A percentile compares a stretch with the other conserved stretches of the same genome.
Evolutionary conservation across 2,797 vertebrate species (phyloP).

Genomic region (Nannoperca obscura): DNA sequence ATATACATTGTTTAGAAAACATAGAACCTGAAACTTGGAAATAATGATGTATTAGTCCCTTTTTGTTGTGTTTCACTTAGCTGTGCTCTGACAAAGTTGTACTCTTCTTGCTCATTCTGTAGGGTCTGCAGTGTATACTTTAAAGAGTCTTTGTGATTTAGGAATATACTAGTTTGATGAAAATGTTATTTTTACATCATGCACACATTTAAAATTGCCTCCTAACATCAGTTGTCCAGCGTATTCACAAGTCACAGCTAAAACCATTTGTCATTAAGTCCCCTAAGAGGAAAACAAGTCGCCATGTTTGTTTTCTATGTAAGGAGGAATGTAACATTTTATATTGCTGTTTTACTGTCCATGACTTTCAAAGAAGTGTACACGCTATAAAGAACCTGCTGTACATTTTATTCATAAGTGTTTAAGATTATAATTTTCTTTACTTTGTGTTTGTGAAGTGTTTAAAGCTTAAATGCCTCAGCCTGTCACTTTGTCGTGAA

Average conservation of each 20-base stretch:
- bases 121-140: not conserved
- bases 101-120: not conserved
- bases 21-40: not conserved
- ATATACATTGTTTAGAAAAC: not conserved
- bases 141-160: not conserved
- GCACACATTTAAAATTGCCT: constrained; percentile 1
- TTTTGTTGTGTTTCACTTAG: constrained; percentile 1
- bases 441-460: not conserved
- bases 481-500: not conserved
- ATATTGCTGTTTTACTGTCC: constrained; percentile 2
- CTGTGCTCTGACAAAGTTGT: not conserved
- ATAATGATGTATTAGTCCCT: not conserved
- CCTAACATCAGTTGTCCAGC: not conserved
- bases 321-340: not conserved
- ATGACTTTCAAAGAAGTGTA: constrained; percentile 9
- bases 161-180: not conserved
- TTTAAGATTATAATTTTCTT: not conserved
- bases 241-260: not conserved
- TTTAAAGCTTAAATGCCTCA: not conserved
- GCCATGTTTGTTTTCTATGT: constrained; percentile 9
- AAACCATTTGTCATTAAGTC: not conserved
- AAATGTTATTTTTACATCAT: not conserved
- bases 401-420: not conserved
- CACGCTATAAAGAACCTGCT: not conserved
- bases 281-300: not conserved